A percentile compares a stretch with the other conserved stretches of the same genome.
phyloP scores from a whole-genome alignment of 2,888 invertebrate genomes.

The Napeogenes sylphis region DNA sequence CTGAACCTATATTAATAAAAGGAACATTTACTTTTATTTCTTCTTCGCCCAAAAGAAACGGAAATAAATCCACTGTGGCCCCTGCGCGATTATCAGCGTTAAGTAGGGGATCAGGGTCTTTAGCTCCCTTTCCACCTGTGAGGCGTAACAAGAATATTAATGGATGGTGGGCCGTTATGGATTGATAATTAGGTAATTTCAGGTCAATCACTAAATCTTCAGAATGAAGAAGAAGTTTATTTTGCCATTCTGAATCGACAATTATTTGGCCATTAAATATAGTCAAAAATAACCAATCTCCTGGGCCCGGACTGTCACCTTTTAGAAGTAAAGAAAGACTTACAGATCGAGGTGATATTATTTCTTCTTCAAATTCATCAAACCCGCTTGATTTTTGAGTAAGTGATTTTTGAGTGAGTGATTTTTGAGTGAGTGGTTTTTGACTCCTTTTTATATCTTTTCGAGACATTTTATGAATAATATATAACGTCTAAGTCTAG shows the following conservation, averaged over 20 bases:
- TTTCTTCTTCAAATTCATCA: constrained; percentile 39
- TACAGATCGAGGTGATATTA: constrained; percentile 37
- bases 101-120: constrained; percentile 55
- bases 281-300: constrained; percentile 46
- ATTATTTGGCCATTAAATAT: constrained; percentile 50
- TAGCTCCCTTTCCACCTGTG: constrained; percentile 44
- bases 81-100: constrained; percentile 60
- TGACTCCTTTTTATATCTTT: constrained; percentile 28
- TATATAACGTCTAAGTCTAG: neutral
- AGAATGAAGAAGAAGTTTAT: constrained; percentile 35
- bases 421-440: constrained; percentile 35
- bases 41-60: constrained; percentile 58
- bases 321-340: constrained; percentile 41
- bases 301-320: constrained; percentile 43
- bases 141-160: constrained; percentile 54
- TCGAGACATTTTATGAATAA: constrained; percentile 20
- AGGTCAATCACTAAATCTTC: constrained; percentile 48
- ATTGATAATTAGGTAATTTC: constrained; percentile 41
- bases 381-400: constrained; percentile 39
- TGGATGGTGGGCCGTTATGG: constrained; percentile 49
- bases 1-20: constrained; percentile 45
- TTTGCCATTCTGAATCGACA: constrained; percentile 50
- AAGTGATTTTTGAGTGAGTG: no score
- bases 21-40: constrained; percentile 43
- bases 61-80: constrained; percentile 59